A percentile compares a stretch with the other conserved stretches of the same genome.
Conservation (phyloP, 2,113 vertebrate genomes). For the Acanthisitta chloris region DNA sequence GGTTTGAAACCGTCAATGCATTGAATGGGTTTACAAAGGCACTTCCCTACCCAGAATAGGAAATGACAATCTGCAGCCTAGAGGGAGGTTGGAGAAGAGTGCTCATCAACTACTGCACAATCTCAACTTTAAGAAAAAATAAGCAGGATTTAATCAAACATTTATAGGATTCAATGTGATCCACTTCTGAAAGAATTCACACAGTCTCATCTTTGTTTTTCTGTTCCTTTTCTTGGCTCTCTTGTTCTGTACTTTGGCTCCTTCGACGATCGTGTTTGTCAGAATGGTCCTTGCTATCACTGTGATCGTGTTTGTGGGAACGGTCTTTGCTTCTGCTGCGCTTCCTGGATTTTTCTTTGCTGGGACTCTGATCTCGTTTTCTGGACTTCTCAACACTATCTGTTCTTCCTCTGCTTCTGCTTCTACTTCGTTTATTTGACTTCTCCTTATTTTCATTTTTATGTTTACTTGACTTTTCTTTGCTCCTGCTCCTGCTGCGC, state of each 20-base stretch:
- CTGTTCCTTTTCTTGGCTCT: slow-evolving; percentile 78
- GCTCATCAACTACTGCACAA: slow-evolving; percentile 79
- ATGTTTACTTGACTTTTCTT: slow-evolving; percentile 83
- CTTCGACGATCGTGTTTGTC: slow-evolving; percentile 78
- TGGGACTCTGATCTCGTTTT: slow-evolving; percentile 86
- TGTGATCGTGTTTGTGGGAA: slow-evolving; percentile 81
- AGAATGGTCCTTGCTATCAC: slow-evolving; percentile 82
- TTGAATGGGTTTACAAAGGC: slow-evolving; percentile 82
- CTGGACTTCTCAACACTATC: slow-evolving; percentile 82
- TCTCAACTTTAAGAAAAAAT: slow-evolving; percentile 72
- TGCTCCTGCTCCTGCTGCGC: slow-evolving; percentile 82
- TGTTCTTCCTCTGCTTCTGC: slow-evolving; percentile 79
- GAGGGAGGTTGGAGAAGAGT: slow-evolving; percentile 76
- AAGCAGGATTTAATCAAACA: slow-evolving; percentile 79
- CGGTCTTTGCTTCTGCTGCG: slow-evolving; percentile 84
- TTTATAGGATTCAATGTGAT: slow-evolving; percentile 87
- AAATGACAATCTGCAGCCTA: slow-evolving; percentile 79
- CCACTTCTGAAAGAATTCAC: slow-evolving; percentile 76
- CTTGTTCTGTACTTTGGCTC: slow-evolving; percentile 84
- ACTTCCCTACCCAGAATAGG: slow-evolving; percentile 83
- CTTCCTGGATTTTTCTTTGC: slow-evolving; percentile 83
- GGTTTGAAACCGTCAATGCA: slow-evolving; percentile 73
- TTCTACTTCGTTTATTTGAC: slow-evolving; percentile 76
- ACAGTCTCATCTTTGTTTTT: slow-evolving; percentile 80
- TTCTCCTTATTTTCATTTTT: slow-evolving; percentile 82